phyloP scores from a whole-genome alignment of 2,888 invertebrate genomes.

The Catocala nupta region DNA sequence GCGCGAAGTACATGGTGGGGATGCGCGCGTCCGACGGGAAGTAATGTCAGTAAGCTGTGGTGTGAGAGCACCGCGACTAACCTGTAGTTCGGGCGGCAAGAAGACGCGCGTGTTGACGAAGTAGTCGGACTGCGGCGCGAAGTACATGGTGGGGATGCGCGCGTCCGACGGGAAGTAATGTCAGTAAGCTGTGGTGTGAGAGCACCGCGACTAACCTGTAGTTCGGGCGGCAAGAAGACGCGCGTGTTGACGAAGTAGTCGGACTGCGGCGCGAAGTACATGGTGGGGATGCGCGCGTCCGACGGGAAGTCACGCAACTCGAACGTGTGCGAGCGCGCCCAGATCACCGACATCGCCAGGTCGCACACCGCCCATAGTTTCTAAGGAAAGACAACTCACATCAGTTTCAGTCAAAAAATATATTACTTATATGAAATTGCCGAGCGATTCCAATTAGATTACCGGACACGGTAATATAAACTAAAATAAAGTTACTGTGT shows the following conservation, averaged over 20 bases:
- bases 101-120: too few relatives aligned
- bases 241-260: conserved; percentile 91
- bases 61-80: neutral
- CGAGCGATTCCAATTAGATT: too few relatives aligned
- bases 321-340: conserved; percentile 94
- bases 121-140: too few relatives aligned
- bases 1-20: too few relatives aligned
- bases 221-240: conserved; percentile 93
- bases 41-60: too few relatives aligned
- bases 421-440: too few relatives aligned
- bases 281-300: conserved; percentile 95
- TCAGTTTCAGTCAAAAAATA: too few relatives aligned
- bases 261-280: conserved; percentile 94
- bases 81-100: neutral
- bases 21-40: conserved; percentile 95
- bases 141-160: too few relatives aligned
- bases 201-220: conserved; percentile 88
- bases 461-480: too few relatives aligned
- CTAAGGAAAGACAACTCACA: conserved; percentile 78
- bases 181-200: too few relatives aligned
- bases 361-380: conserved; percentile 99
- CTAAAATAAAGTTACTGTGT: too few relatives aligned
- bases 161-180: too few relatives aligned
- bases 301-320: conserved; percentile 96
- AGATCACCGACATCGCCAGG: conserved; percentile 95